Evolutionary conservation across 2,797 vertebrate genomes (phyloP).

Genomic region (Tachyglossus aculeatus): DNA sequence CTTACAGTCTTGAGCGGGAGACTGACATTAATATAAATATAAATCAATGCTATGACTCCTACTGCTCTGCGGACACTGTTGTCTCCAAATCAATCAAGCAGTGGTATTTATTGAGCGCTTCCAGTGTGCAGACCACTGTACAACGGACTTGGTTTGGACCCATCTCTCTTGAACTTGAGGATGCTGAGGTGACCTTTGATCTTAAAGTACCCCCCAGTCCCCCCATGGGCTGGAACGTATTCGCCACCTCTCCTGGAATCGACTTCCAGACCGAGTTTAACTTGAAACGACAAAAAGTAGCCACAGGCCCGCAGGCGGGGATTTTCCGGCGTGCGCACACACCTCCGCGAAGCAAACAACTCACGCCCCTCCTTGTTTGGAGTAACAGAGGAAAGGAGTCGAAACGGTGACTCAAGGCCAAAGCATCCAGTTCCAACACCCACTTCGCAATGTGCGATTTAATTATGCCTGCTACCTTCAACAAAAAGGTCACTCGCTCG

Average conservation of each 20-base stretch:
- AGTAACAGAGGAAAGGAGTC: slow-evolving; percentile 16
- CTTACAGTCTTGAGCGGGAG: too few relatives aligned
- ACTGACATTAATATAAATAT: too few relatives aligned
- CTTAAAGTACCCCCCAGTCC: background rate
- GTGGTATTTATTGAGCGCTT: background rate
- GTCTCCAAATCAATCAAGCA: too few relatives aligned
- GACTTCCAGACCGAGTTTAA: slow-evolving; percentile 17
- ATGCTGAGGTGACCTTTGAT: background rate
- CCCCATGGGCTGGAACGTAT: slow-evolving; percentile 3
- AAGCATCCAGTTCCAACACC: slow-evolving; percentile 25
- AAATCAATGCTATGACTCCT: too few relatives aligned
- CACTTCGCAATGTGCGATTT: slow-evolving; percentile 21
- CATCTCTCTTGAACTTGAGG: background rate
- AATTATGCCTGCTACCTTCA: slow-evolving; percentile 31
- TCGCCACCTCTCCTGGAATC: background rate
- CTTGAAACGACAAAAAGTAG: slow-evolving; percentile 27
- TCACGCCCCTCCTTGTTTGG: background rate
- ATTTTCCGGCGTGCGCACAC: slow-evolving; percentile 21
- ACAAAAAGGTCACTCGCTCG: slow-evolving; percentile 17
- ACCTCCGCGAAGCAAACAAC: background rate
- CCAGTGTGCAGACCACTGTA: background rate
- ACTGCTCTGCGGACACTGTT: too few relatives aligned
- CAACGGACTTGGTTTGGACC: background rate
- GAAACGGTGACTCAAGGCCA: slow-evolving; percentile 17
- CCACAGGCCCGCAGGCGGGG: background rate